Conservation (phyloP, 2,888 invertebrate species). For the Meganola albula region DNA sequence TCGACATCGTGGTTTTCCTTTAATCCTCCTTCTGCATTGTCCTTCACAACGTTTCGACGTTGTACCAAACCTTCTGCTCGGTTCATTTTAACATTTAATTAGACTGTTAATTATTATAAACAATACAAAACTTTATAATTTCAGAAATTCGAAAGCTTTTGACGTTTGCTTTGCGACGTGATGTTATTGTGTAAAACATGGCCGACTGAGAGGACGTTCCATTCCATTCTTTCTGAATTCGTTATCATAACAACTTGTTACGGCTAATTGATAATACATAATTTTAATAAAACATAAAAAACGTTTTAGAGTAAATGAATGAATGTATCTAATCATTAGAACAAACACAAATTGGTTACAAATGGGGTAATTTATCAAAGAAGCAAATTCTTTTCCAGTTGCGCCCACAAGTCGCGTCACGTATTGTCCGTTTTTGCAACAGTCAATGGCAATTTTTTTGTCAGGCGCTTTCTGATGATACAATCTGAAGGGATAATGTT, state of each 20-base stretch:
- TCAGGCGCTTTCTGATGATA: too few species aligned
- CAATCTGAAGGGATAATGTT: too few species aligned
- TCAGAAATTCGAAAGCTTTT: constrained; percentile 51
- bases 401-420: too few species aligned
- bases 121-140: constrained; percentile 27
- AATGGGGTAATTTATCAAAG: too few species aligned
- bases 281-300: background rate
- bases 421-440: too few species aligned
- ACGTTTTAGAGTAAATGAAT: background rate
- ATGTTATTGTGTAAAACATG: constrained; percentile 67
- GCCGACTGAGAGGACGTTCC: constrained; percentile 43
- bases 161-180: constrained; percentile 70
- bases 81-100: constrained; percentile 82
- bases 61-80: constrained; percentile 94
- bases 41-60: constrained; percentile 86
- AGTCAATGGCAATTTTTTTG: too few species aligned
- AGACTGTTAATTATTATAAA: constrained; percentile 29
- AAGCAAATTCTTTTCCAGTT: too few species aligned
- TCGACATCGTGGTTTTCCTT: constrained; percentile 73
- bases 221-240: constrained; percentile 34
- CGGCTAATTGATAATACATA: background rate
- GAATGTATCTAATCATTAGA: too few species aligned
- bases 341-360: too few species aligned
- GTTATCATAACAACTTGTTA: background rate
- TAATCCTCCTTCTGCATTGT: constrained; percentile 78